Evolutionary conservation across 2,797 vertebrate species (phyloP).

Genomic region (Myotis pilosus): DNA sequence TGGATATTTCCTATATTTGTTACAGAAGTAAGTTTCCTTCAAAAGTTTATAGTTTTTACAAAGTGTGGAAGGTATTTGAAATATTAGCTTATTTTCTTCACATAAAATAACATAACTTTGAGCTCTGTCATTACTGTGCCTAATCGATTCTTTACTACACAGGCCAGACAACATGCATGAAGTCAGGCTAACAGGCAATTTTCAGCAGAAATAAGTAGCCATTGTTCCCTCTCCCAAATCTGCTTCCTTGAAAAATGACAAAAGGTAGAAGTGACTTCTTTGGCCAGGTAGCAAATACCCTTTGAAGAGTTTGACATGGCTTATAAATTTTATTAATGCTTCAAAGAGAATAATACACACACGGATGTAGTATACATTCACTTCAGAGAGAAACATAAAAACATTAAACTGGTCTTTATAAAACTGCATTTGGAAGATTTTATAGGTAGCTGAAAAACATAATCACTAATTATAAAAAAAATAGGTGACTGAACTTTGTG

Average conservation of each 20-base stretch:
- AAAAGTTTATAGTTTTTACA: background rate
- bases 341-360: background rate
- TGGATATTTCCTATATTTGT: background rate
- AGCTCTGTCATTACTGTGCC: background rate
- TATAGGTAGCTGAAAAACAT: background rate
- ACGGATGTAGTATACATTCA: background rate
- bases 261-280: background rate
- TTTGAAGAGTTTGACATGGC: background rate
- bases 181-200: background rate
- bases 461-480: background rate
- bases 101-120: background rate
- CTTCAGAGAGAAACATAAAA: background rate
- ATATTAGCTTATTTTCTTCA: slow-evolving; percentile 9
- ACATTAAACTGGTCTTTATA: background rate
- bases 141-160: background rate
- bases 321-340: background rate
- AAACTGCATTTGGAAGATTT: background rate
- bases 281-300: background rate
- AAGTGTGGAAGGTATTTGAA: background rate
- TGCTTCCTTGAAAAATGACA: background rate
- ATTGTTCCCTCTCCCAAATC: background rate
- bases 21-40: background rate
- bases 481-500: background rate
- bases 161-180: background rate
- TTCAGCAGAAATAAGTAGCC: background rate